Percentiles rank a stretch among this genome's conserved stretches.
Evolutionary conservation across 2,113 vertebrate genomes (phyloP).

Genomic region (Sylvilagus bachmani): DNA sequence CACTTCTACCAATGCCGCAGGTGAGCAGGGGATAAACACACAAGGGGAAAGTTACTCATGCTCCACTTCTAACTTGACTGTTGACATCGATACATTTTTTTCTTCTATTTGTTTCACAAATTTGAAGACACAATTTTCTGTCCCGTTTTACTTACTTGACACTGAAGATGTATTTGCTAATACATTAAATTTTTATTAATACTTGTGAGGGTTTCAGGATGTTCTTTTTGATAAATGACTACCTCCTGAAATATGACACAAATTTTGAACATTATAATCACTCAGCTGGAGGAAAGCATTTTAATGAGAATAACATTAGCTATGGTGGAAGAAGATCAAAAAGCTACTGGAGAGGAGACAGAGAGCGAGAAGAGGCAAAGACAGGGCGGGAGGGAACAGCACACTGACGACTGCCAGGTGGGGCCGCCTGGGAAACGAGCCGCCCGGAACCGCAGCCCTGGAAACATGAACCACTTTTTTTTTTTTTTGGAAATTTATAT

Average conservation of each 20-base stretch:
- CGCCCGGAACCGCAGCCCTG: not conserved
- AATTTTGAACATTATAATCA: conserved; percentile 17
- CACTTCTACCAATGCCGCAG: not conserved
- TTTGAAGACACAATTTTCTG: conserved; percentile 44
- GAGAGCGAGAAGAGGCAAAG: not conserved
- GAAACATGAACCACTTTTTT: not conserved
- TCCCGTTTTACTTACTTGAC: conserved; percentile 4
- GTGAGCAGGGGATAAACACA: not conserved
- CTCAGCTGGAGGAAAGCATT: not conserved
- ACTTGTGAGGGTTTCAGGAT: not conserved
- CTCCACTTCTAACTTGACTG: not conserved
- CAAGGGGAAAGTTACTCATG: not conserved
- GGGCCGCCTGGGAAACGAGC: not conserved
- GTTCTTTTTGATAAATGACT: conserved; percentile 50
- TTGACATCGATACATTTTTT: not conserved
- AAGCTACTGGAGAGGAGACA: not conserved
- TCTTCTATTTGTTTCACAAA: conserved; percentile 41
- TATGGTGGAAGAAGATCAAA: not conserved
- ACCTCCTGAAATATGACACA: conserved; percentile 10
- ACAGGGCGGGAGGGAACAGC: not conserved
- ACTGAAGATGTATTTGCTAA: conserved; percentile 32
- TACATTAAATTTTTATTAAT: conserved; percentile 59
- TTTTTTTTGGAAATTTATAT: not conserved
- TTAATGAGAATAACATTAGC: not conserved
- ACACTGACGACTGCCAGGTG: not conserved